phyloP scores from a whole-genome alignment of 2,888 invertebrate genomes.

The Drosophila subquinaria region DNA sequence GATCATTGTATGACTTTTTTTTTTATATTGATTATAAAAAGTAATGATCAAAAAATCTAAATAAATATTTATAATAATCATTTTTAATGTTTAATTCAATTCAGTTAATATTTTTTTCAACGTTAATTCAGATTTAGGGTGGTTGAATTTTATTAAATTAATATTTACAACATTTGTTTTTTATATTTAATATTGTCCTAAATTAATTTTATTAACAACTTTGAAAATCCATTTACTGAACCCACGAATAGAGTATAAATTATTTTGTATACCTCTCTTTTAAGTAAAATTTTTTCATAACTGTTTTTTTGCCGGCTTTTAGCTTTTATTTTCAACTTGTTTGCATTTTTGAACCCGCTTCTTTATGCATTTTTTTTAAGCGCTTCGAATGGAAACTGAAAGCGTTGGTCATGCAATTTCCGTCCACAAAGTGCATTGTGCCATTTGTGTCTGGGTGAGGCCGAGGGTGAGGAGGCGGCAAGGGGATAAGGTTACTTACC shows the following conservation, averaged over 20 bases:
- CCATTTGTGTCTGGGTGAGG: slow-evolving; percentile 28
- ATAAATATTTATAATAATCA: too few relatives aligned
- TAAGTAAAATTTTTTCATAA: slow-evolving; percentile 9
- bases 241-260: slow-evolving; percentile 3
- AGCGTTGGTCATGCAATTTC: slow-evolving; percentile 65
- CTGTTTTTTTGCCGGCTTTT: slow-evolving; percentile 19
- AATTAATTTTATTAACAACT: too few relatives aligned
- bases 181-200: too few relatives aligned
- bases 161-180: too few relatives aligned
- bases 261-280: background rate
- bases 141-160: too few relatives aligned
- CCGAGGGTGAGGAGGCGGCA: background rate
- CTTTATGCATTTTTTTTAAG: slow-evolving; percentile 17
- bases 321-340: slow-evolving; percentile 4
- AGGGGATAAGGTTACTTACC: slow-evolving; percentile 5
- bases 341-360: slow-evolving; percentile 31
- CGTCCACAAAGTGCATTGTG: slow-evolving; percentile 62
- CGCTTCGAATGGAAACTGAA: slow-evolving; percentile 41
- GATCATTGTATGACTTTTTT: too few relatives aligned
- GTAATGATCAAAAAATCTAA: too few relatives aligned
- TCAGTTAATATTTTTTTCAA: too few relatives aligned
- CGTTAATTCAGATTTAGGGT: too few relatives aligned
- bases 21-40: too few relatives aligned
- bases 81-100: too few relatives aligned
- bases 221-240: background rate